A percentile compares a stretch with the other conserved stretches of the same genome.
Conservation (phyloP, 2,888 invertebrate genomes). For the Orthosia cruda region DNA sequence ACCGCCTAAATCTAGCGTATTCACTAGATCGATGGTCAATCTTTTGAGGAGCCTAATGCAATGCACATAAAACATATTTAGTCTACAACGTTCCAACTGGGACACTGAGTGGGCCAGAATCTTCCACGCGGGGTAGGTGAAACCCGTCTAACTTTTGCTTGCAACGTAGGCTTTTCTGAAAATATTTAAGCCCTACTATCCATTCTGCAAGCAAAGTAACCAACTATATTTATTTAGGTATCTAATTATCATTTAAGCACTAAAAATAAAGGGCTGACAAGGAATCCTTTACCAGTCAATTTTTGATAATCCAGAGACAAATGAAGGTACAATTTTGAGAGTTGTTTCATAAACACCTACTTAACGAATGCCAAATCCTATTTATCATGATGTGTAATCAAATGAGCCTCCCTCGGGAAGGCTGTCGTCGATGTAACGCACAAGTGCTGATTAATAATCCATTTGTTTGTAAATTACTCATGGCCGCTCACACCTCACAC, state of each 20-base stretch:
- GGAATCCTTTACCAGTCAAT: not conserved
- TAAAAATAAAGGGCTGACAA: not conserved
- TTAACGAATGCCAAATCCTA: not conserved
- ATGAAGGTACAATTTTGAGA: not conserved
- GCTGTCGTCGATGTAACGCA: constrained; percentile 19
- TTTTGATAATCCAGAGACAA: not conserved
- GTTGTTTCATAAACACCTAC: not conserved
- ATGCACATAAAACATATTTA: too few relatives aligned
- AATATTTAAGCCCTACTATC: too few relatives aligned
- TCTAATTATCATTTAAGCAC: not conserved
- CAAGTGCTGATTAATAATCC: constrained; percentile 50
- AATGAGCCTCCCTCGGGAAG: constrained; percentile 14
- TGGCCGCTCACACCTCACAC: constrained; percentile 13
- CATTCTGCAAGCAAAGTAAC: not conserved
- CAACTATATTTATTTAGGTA: too few relatives aligned
- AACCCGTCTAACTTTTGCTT: too few relatives aligned
- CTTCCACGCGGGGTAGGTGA: too few relatives aligned
- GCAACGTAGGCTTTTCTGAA: too few relatives aligned
- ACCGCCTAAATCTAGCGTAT: too few relatives aligned
- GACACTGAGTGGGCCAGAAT: too few relatives aligned
- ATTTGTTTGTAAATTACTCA: constrained; percentile 61
- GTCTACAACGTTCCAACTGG: too few relatives aligned
- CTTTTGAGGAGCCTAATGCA: too few relatives aligned
- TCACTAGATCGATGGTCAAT: too few relatives aligned
- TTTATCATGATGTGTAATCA: constrained; percentile 28